Base-by-base conservation (phyloP, 2,797 vertebrate species). In the Liparis tanakae region DNA sequence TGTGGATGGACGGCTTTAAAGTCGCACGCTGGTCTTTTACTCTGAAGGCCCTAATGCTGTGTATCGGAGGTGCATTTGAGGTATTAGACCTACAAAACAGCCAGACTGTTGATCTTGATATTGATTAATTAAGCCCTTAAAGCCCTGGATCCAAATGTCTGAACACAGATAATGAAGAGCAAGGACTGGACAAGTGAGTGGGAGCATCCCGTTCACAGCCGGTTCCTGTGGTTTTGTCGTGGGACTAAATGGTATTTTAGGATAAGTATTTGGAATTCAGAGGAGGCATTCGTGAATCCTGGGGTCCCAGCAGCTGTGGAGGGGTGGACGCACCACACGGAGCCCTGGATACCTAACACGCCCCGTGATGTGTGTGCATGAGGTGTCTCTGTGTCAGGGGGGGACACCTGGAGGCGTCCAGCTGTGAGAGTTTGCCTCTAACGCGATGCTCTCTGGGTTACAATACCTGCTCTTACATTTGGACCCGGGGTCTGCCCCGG, bases 371-470 rank as follows among this genome's bases (percentile, higher is more conserved):
- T n/a, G 58, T 63, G 55, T 56, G 60, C 48, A 66, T 73, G 63
- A 60, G 67, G 39, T 51, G 50, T 68, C 70, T 78, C 61, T 72
- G 18, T 44, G 20, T 54, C 67, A 75, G 76, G 55, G 48, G 57
- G 25, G 43, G 65, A 82, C 74, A 75, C 66, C 71, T 76, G 25
- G 67, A 78, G 67, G 74, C 76, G 73, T 75, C 53, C 50, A 78
- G 76, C 67, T 69, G 61, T 36, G 79, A 67, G 36, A 57, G 15
- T 12, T 68, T 68, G 70, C 22, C 33, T 79, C 78, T 55, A 53
- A 70, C 44, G 1, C 10, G 7, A 12, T 60, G 43, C 63, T 57
- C 57, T 68, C 58, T 43, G 51, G 22, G 44, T 58, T 67, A 10
- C 10, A 70, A 60, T 33, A 60, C 58, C 30, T 9, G 33, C 7